Evolutionary conservation across 2,113 vertebrate species (phyloP).

Genomic region (Odocoileus hemionus): DNA sequence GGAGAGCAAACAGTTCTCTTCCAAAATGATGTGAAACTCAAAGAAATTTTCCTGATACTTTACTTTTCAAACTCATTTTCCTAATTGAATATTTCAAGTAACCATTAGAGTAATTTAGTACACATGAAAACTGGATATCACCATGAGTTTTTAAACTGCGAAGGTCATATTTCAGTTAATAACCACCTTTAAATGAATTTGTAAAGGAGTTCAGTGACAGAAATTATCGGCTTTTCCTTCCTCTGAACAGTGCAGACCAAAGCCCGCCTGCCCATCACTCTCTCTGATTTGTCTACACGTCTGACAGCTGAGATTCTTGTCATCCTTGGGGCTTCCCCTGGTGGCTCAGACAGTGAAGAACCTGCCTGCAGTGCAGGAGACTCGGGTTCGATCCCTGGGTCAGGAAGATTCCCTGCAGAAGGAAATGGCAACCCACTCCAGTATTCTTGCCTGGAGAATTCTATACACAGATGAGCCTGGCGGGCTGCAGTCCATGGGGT

Average conservation of each 20-base stretch:
- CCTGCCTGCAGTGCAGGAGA: not conserved
- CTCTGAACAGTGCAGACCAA: not conserved
- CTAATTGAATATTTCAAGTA: not conserved
- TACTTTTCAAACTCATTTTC: conserved; percentile 22
- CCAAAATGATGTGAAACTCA: not conserved
- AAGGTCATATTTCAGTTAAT: conserved; percentile 17
- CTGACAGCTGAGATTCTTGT: not conserved
- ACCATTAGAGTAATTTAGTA: not conserved
- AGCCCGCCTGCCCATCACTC: not conserved
- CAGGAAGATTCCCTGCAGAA: not conserved
- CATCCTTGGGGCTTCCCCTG: not conserved
- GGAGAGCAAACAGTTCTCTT: not conserved
- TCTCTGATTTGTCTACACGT: not conserved
- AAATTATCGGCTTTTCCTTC: not conserved
- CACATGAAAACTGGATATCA: not conserved
- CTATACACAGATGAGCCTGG: not conserved
- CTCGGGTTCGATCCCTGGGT: not conserved
- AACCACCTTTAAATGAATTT: not conserved
- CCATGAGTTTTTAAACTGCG: not conserved
- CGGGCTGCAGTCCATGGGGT: not conserved
- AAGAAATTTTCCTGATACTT: not conserved
- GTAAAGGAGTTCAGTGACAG: not conserved
- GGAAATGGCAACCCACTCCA: not conserved
- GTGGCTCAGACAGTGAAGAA: not conserved
- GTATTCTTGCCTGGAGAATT: not conserved